A percentile compares a stretch with the other conserved stretches of the same genome.
phyloP scores from a whole-genome alignment of 1,140 invertebrate species.

The Tribolium castaneum region DNA sequence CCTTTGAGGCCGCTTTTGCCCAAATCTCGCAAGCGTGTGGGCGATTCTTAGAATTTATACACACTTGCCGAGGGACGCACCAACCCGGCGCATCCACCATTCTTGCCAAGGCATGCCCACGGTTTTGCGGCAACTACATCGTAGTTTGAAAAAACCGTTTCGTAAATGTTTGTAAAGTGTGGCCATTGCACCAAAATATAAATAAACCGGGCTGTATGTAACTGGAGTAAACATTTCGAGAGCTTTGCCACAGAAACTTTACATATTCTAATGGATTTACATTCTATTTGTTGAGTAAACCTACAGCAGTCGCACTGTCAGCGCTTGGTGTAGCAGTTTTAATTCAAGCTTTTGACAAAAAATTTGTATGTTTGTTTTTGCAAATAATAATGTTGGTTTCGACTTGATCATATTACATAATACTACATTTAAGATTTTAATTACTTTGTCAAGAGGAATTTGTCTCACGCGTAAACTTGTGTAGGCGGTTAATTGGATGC shows the following conservation, averaged over 20 bases:
- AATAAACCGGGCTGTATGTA: background rate
- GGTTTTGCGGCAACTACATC: background rate
- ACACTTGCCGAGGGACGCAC: background rate
- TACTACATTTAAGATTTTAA: no score
- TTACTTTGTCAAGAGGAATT: no score
- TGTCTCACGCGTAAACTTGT: no score
- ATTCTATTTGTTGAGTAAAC: background rate
- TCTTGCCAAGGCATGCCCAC: background rate
- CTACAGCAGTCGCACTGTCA: background rate
- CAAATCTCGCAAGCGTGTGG: slow-evolving; percentile 11
- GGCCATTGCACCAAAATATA: background rate
- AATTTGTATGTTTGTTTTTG: background rate
- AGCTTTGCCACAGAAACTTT: background rate
- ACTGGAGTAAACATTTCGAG: background rate
- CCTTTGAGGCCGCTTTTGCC: slow-evolving; percentile 25
- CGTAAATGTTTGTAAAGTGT: background rate
- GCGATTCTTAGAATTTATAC: slow-evolving; percentile 13
- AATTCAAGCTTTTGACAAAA: background rate
- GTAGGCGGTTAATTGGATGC: no score
- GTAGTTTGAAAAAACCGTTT: background rate
- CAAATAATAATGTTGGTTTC: no score
- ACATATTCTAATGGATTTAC: background rate
- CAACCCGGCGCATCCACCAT: slow-evolving; percentile 15
- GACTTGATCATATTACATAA: no score
- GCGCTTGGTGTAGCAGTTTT: background rate